Evolutionary conservation across 1,140 invertebrate genomes (phyloP), one percentile per base, ranked within the genome.

Genomic region (Pogonognathellus flavescens): DNA sequence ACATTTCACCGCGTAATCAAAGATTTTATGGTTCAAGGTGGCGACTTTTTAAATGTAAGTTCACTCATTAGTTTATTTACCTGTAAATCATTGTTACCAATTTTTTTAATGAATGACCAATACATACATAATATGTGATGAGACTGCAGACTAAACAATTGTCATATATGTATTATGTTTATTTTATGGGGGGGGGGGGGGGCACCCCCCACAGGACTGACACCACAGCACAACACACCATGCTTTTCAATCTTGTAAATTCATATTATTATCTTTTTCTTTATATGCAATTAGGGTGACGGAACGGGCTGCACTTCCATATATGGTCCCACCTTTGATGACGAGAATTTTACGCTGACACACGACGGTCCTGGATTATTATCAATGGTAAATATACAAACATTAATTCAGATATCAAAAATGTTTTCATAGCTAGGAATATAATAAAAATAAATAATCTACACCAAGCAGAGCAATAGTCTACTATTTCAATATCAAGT

Each of bases 1-100:
- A 95, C 95, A 90, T 99, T 99, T 92, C 99, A 99, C 91, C 93
- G 98, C 91, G 97, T 99, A 59, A 99, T 99, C 81, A 99, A 99
- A 92, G 88, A 88, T 91, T 96, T 97, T 89, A 99, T 99, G 98
- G 97, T 99, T 89, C 98, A 99, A 94, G 98, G 98, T 84, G 98
- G 98, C 20, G 98, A 99, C 92, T 99, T 99, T 94, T 95, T 98
- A 1, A 97, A 97, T 93, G 96, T 97, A 93, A 93, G 91, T 90
- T 59, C 72, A 41, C n/a, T n/a, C n/a, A n/a, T n/a, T n/a, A n/a
- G n/a, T n/a, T n/a, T n/a, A n/a, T n/a, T n/a, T n/a, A n/a, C n/a
- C n/a, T 52, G n/a, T 16, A 11, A n/a, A 85, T 52, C 41, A 72
- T 72, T 57, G 70, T 9, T 55, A 31, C 10, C 41, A 52, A 50